Base-by-base conservation (phyloP, 2,888 invertebrate species). In the Papilio elwesi region DNA sequence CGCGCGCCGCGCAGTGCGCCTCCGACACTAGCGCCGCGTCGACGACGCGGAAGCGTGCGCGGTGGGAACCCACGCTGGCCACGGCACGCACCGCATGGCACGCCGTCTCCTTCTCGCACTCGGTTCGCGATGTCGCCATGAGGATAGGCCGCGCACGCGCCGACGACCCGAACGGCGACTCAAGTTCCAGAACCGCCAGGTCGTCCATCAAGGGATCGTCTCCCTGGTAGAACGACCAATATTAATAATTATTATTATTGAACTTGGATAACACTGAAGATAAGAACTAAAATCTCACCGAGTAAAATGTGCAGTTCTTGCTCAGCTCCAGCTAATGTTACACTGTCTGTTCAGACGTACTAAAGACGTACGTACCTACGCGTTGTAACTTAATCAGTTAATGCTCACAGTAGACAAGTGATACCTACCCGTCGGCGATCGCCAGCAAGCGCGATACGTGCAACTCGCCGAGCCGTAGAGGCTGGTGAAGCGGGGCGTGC, bases 181-280 rank as follows among this genome's bases (percentile, higher is more conserved):
- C 88, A 80, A 91, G 79, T 83, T 89, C 87, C 70, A 88, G 82
- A 79, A 90, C 79, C 49, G 90, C 90, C 74, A 88, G 76, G 79
- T 86, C 88, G 52, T 73, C 52, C 57, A 77, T 74, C 66, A 77
- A 74, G 11, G 77, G 77, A 73, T 78, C 79, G 48, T 69, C 73
- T 10, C 59, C 69, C 69, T 71, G 12, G 2, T 9, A 43, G 6
- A 43, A 43, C 43, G 43, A 43, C 43, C 43, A 43, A 43, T 9
- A 43, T 43, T 43, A 7, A 43, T 43, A 43, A 43, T 0, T 4
- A 43, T 43, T 6, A 43, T 43, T 43, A 9, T 43, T 43, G 4
- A 43, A 43, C 9, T 43, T 9, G 7, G 9, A 43, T 43, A 5
- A 43, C 6, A 43, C 9, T 43, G 43, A 43, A 43, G 43, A 5